phyloP scores from a whole-genome alignment of 2,888 invertebrate genomes.

The Gymnoscelis rufifasciata region DNA sequence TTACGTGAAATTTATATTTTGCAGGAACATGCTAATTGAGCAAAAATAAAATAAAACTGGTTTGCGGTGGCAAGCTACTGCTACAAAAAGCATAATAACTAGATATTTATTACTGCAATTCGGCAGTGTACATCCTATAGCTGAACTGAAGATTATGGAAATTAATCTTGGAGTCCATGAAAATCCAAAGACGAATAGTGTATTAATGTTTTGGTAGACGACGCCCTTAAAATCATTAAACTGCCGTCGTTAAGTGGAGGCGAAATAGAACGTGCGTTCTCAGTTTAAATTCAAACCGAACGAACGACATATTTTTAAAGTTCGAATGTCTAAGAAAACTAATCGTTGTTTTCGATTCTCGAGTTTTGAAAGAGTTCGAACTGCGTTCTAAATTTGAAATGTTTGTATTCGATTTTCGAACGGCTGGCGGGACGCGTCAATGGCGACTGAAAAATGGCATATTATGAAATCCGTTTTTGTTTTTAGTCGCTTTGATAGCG shows the following conservation, averaged over 20 bases:
- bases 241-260: constrained; percentile 66
- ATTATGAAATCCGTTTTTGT: constrained; percentile 52
- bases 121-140: too few species aligned
- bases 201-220: constrained; percentile 3
- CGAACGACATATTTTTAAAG: constrained; percentile 76
- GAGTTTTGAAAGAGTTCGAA: constrained; percentile 72
- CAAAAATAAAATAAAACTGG: too few species aligned
- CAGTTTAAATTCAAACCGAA: constrained; percentile 73
- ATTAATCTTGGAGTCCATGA: too few species aligned
- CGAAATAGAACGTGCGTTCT: constrained; percentile 68
- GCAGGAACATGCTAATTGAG: too few species aligned
- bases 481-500: constrained; percentile 35
- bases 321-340: constrained; percentile 68
- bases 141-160: too few species aligned
- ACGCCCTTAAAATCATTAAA: constrained; percentile 26
- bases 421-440: constrained; percentile 64
- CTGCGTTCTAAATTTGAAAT: constrained; percentile 71
- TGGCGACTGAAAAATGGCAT: constrained; percentile 48
- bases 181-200: neutral
- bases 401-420: constrained; percentile 73
- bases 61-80: too few species aligned
- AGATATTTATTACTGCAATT: too few species aligned
- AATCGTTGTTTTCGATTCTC: constrained; percentile 78
- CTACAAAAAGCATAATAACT: too few species aligned
- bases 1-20: too few species aligned